These are phyloP conservation scores for Anser cygnoides DNA, from an alignment of 2,113 vertebrate genomes.

Conservation along the genomic window DNA sequence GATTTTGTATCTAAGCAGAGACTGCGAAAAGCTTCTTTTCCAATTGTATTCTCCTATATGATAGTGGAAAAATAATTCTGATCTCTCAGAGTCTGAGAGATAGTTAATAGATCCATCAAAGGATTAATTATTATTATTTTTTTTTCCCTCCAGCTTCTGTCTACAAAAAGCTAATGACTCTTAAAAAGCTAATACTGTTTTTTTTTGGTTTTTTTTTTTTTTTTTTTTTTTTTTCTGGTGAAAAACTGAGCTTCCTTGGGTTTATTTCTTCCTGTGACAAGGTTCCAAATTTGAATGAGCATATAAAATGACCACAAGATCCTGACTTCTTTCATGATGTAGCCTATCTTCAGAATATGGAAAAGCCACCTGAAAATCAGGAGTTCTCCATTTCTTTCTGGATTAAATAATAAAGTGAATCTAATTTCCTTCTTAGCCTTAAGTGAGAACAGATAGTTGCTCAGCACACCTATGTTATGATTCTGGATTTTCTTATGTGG, in stretches of 20 bases:
- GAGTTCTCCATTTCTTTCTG: not conserved
- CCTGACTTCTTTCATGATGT: not conserved
- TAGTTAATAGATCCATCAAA: not conserved
- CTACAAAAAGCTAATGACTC: not conserved
- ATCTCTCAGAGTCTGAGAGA: not conserved
- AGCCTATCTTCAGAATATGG: not conserved
- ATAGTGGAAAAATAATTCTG: not conserved
- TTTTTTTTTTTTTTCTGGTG: not conserved
- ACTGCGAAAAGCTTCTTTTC: not conserved
- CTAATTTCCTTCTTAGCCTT: not conserved
- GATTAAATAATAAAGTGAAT: not conserved
- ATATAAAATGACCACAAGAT: not conserved
- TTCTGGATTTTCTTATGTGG: not conserved
- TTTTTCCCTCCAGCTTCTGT: not conserved
- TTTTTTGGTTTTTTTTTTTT: no score
- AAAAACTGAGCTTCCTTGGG: not conserved
- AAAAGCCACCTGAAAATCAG: not conserved
- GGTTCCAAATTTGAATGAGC: not conserved
- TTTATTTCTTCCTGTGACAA: not conserved
- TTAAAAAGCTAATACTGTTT: not conserved
- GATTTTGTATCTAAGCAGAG: not conserved
- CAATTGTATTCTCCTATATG: not conserved
- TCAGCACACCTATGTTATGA: accelerated
- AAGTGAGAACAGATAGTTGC: not conserved
- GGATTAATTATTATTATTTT: not conserved